Evolutionary conservation across 2,888 invertebrate genomes (phyloP).

Genomic region (Diarsia brunnea): DNA sequence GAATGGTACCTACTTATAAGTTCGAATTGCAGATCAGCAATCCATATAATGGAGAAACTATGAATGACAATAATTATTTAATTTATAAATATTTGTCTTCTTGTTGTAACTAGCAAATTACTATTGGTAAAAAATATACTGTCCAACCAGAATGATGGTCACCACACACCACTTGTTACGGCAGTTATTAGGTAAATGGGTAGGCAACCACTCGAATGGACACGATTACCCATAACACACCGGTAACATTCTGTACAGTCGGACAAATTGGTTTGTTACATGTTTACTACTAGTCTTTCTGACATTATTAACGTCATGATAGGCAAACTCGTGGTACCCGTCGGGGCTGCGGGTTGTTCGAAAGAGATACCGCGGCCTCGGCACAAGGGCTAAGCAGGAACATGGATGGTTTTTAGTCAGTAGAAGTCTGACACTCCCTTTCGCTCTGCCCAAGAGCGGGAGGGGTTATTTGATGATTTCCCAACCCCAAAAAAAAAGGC

Average conservation of each 20-base stretch:
- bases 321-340: background rate
- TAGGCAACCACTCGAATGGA: slow-evolving; percentile 66
- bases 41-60: background rate
- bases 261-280: slow-evolving; percentile 5
- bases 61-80: background rate
- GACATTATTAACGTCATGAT: background rate
- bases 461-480: too few species aligned
- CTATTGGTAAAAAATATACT: background rate
- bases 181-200: slow-evolving; percentile 82
- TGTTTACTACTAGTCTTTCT: background rate
- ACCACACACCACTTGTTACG: slow-evolving; percentile 76
- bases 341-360: too few species aligned
- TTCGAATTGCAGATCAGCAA: background rate
- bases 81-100: too few species aligned
- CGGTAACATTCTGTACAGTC: slow-evolving; percentile 39
- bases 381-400: too few species aligned
- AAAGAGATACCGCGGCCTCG: too few species aligned
- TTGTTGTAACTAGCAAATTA: background rate
- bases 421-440: too few species aligned
- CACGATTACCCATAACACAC: slow-evolving; percentile 65
- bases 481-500: too few species aligned
- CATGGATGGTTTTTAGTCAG: too few species aligned
- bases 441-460: too few species aligned
- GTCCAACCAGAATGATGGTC: slow-evolving; percentile 56
- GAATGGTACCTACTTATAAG: too few species aligned